phyloP scores from a whole-genome alignment of 1,140 invertebrate genomes.

The Plectrocnemia conspersa region DNA sequence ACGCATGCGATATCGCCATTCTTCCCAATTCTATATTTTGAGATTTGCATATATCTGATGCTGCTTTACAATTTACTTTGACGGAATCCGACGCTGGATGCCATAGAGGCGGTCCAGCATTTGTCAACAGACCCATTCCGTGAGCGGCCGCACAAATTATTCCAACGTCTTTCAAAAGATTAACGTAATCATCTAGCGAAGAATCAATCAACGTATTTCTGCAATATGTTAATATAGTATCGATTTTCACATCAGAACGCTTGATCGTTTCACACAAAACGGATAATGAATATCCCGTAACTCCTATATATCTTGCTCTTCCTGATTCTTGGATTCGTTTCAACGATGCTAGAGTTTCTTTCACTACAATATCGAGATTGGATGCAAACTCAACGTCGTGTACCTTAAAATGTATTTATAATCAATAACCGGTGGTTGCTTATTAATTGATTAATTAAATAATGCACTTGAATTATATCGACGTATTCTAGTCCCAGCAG shows the following conservation, averaged over 20 bases:
- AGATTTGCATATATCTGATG: constrained; percentile 60
- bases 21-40: constrained; percentile 64
- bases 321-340: constrained; percentile 67
- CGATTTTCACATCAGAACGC: constrained; percentile 61
- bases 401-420: constrained; percentile 55
- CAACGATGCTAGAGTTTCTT: constrained; percentile 80
- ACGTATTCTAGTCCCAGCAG: constrained; percentile 75
- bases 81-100: constrained; percentile 71
- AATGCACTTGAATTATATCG: constrained; percentile 79
- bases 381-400: constrained; percentile 89
- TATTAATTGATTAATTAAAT: constrained; percentile 2
- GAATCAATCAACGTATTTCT: constrained; percentile 77
- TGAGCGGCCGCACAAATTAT: constrained; percentile 78
- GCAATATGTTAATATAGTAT: constrained; percentile 73
- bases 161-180: constrained; percentile 72
- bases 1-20: constrained; percentile 63
- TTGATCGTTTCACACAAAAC: constrained; percentile 70
- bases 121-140: constrained; percentile 77
- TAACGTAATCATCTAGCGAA: constrained; percentile 66
- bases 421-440: background rate
- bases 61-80: constrained; percentile 60
- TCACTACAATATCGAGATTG: constrained; percentile 70
- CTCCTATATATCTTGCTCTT: constrained; percentile 77
- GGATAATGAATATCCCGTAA: constrained; percentile 82
- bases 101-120: constrained; percentile 71